Evolutionary conservation across 2,888 invertebrate genomes (phyloP), one percentile per base, ranked within the genome.

Genomic region (Melolontha melolontha): DNA sequence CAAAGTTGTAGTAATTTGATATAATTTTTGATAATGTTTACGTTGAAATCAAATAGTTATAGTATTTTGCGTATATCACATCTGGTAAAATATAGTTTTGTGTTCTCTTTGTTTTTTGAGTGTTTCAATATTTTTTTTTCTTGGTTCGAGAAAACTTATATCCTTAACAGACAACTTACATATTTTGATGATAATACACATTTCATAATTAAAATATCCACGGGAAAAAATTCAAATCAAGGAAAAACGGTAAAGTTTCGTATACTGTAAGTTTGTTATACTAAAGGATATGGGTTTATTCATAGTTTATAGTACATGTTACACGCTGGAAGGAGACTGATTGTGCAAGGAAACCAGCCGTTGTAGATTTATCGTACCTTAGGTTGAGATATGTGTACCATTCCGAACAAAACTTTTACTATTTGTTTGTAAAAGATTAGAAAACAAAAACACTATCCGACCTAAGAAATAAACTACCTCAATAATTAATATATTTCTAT

Each of bases 381-480:
- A 80, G 83, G 78, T 76, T 75, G 79, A 82, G 82, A 82, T 81
- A 81, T 79, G 67, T 66, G 74, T 76, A 74, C 72, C 69, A 72
- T 71, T 71, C 71, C 71, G 68, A 63, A 49, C 63, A 69, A 51
- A 47, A 67, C 67, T 63, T 68, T 62, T 62, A 47, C 59, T 62
- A 47, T 47, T 62, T 62, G 34, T 62, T 62, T 62, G 59, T 62
- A 49, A 47, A 62, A 62, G 59, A 49, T 62, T 59, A 62, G 47
- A 44, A 62, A 62, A 54, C 12, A 52, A 59, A 63, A 62, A 70
- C 68, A 69, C 79, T 82, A 79, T 83, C 82, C 82, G 81, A 79
- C 79, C 83, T 83, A 82, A 83, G 83, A 81, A 80, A 78, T 81
- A 83, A 70, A 82, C 84, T 84, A 84, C 84, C 84, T 84, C 84